Evolutionary conservation across 2,888 invertebrate genomes (phyloP), one percentile per base, ranked within the genome.

Genomic region (Aphelenchoides bicaudatus): DNA sequence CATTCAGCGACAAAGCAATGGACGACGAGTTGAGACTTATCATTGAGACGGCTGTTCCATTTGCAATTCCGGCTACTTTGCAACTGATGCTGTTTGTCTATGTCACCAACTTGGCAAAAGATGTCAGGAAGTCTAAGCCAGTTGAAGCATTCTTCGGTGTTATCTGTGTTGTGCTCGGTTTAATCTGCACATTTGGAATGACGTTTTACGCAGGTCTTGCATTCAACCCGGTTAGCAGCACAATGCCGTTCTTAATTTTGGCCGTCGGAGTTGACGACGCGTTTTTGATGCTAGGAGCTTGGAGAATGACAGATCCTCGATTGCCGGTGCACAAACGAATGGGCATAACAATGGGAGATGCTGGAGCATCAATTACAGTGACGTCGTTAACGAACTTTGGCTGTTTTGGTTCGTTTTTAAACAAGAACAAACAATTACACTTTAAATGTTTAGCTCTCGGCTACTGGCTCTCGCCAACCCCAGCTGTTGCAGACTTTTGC

Each of bases 351-450:
- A 77, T 77, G 77, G 74, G 69, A 23, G 77, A 77, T 52, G 77
- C 77, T 10, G 77, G 77, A 0, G 75, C 77, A 13, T 70, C 71
- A 2, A 77, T 77, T 52, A 78, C 77, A 23, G 75, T 76, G 37
- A 77, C 77, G 27, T 76, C 77, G 4, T 69, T 78, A 64, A 77
- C 77, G 47, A 76, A 77, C 64, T 78, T 77, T 63, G 76, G 78
- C 61, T 78, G 77, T 59, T 77, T 77, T 62, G 72, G 71, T 71
- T 30, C 51, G 21, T 50, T 16, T 56, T 55, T 48, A 25, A 16
- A 21, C 29, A 25, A 48, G 19, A 56, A 29, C 2, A 6, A 39
- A 52, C 8, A 19, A 10, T 34, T 10, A 34, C n/a, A 30, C 34
- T 1, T 51, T 16, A 47, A 10, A 30, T 16, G 39, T 62, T 53